Conservation (phyloP, 53 echinoderm and acorn worm species). For the Paracentrotus lividus region DNA sequence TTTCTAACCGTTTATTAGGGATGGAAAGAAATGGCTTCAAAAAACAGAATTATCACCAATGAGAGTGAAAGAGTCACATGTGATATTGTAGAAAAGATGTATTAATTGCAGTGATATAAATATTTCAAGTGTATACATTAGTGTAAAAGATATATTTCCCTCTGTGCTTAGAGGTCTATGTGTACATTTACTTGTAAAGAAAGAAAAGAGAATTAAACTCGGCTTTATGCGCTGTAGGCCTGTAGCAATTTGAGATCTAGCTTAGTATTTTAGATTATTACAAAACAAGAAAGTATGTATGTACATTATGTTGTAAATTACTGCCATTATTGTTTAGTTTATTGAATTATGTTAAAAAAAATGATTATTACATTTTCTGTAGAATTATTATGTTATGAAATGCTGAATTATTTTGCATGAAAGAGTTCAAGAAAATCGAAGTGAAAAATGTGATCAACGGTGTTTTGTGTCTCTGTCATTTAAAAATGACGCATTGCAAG, state of each 20-base stretch:
- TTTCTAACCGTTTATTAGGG: background rate
- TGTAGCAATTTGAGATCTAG: background rate
- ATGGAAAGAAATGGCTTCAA: background rate
- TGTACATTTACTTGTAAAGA: conserved; percentile 58
- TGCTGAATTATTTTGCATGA: conserved; percentile 39
- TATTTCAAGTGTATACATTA: conserved; percentile 62
- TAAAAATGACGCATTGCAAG: conserved; percentile 14
- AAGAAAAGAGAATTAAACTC: conserved; percentile 25
- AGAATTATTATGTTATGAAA: background rate
- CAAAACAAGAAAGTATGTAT: conserved; percentile 11
- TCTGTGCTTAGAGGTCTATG: background rate
- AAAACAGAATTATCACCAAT: conserved; percentile 8
- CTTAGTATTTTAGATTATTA: background rate
- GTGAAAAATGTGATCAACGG: conserved; percentile 42
- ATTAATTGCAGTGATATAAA: conserved; percentile 52
- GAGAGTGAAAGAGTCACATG: background rate
- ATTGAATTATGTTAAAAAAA: background rate
- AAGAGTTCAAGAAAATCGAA: conserved; percentile 36
- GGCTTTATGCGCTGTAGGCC: background rate
- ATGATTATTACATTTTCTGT: background rate
- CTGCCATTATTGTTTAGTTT: conserved; percentile 55
- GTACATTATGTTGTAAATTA: conserved; percentile 53
- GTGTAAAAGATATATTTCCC: conserved; percentile 44
- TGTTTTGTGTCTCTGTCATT: conserved; percentile 31
- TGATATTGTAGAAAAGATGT: conserved; percentile 31